A percentile compares a stretch with the other conserved stretches of the same genome.
Evolutionary conservation across 1,140 invertebrate genomes (phyloP).

Genomic region (Heliconius himera): DNA sequence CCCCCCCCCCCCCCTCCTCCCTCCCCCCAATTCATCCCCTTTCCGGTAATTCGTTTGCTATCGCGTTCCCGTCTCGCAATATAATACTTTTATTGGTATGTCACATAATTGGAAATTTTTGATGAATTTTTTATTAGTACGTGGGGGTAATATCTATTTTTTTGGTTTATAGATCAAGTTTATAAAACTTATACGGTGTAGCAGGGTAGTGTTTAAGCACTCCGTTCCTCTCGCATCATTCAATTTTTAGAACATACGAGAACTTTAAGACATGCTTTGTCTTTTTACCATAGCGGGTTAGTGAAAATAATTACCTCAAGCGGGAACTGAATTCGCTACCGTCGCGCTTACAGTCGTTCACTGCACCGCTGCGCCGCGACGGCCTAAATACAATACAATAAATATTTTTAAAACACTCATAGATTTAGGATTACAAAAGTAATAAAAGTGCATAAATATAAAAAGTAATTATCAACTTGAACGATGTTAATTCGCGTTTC

Average conservation of each 20-base stretch:
- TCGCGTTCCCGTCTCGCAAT: constrained; percentile 60
- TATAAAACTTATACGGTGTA: not conserved
- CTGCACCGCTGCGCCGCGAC: too few relatives aligned
- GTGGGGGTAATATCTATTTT: not conserved
- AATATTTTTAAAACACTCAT: too few relatives aligned
- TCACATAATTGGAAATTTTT: constrained; percentile 39
- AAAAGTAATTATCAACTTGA: too few relatives aligned
- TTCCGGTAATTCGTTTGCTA: constrained; percentile 57
- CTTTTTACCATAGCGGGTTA: too few relatives aligned
- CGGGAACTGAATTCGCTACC: too few relatives aligned
- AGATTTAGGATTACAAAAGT: too few relatives aligned
- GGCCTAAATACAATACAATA: too few relatives aligned
- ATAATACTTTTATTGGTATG: constrained; percentile 59
- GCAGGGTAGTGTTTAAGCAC: not conserved
- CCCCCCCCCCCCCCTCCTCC: constrained; percentile 7
- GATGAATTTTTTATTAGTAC: constrained; percentile 33
- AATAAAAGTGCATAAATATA: too few relatives aligned
- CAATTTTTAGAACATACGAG: too few relatives aligned
- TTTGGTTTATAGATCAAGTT: constrained; percentile 1
- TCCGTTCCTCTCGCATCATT: not conserved
- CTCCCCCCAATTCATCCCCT: constrained; percentile 41
- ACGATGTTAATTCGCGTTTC: too few relatives aligned
- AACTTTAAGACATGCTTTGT: not conserved
- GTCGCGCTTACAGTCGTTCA: too few relatives aligned
- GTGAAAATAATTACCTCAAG: too few relatives aligned